A percentile compares a stretch with the other conserved stretches of the same genome.
Conservation (phyloP, 2,113 vertebrate species). For the Corydoras maculifer region DNA sequence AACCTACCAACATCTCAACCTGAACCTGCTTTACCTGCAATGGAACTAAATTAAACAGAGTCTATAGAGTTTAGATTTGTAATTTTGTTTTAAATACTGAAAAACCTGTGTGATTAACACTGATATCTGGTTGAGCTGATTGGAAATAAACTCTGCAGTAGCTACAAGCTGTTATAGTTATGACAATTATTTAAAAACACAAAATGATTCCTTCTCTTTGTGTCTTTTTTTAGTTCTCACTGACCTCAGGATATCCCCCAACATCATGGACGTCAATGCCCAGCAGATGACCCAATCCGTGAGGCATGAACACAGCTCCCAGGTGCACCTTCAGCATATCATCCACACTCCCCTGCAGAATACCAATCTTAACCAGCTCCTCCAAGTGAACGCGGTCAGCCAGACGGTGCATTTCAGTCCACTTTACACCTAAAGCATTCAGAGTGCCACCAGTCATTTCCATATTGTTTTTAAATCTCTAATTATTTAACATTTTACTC, state of each 20-base stretch:
- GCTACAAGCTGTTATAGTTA: no score
- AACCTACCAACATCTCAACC: not conserved
- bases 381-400: conserved; percentile 87
- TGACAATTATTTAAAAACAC: no score
- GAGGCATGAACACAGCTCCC: conserved; percentile 92
- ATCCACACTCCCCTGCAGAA: conserved; percentile 76
- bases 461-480: no score
- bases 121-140: no score
- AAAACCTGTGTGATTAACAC: no score
- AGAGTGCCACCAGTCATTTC: no score
- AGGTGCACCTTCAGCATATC: conserved; percentile 89
- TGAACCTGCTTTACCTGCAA: no score
- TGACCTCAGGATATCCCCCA: conserved; percentile 92
- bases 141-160: no score
- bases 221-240: conserved; percentile 56
- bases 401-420: conserved; percentile 86
- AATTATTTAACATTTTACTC: not conserved
- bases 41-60: no score
- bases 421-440: conserved; percentile 73
- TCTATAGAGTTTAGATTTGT: no score
- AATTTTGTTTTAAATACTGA: no score
- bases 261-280: conserved; percentile 96
- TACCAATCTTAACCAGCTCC: conserved; percentile 77
- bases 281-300: conserved; percentile 90
- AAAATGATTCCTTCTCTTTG: not conserved